Evolutionary conservation across 2,113 vertebrate species (phyloP), one percentile per base, ranked within the genome.

Genomic region (Ceyx margarethae): DNA sequence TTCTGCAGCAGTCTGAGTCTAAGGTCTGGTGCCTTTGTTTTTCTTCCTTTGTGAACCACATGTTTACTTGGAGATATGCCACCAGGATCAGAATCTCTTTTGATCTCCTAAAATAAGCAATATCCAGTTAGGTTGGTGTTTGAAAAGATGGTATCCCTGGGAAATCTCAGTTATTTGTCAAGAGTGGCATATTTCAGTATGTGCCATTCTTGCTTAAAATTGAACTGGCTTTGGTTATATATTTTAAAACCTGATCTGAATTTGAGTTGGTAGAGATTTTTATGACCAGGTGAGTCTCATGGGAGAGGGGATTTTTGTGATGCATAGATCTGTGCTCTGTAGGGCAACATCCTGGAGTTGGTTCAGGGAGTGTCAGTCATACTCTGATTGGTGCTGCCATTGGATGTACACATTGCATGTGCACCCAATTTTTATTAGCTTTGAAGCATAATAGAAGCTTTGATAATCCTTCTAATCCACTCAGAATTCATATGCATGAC

Each of bases 381-480:
- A 90, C 80, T 93, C 73, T 90, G 88, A 95, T 86, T 87, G 82
- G 78, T 67, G 40, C 73, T 96, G 91, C 80, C 85, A 50, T 75
- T 93, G 92, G 77, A 45, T 90, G 94, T 37, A 37, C 37, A 37
- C 10, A 81, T 71, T 76, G 71, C 67, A 26, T 89, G 81, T 91
- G 85, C 54, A 94, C 90, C 81, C 23, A 90, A 71, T 93, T 95
- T 90, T 93, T 37, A 93, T 92, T 76, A 81, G 69, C 81, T 96
- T 87, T 94, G 92, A 96, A 93, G 61, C 62, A 81, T 80, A 86
- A 84, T 90, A 84, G 86, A 89, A 9, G 54, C 81, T 93, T 93
- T 83, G 65, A 88, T 93, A 95, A 88, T 90, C 85, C 80, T 85
- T 92, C 85, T 95, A 88, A 93, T 93, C 82, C 94, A 90, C 90